Evolutionary conservation across 2,113 vertebrate species (phyloP).

Genomic region (Beaufortia kweichowensis): DNA sequence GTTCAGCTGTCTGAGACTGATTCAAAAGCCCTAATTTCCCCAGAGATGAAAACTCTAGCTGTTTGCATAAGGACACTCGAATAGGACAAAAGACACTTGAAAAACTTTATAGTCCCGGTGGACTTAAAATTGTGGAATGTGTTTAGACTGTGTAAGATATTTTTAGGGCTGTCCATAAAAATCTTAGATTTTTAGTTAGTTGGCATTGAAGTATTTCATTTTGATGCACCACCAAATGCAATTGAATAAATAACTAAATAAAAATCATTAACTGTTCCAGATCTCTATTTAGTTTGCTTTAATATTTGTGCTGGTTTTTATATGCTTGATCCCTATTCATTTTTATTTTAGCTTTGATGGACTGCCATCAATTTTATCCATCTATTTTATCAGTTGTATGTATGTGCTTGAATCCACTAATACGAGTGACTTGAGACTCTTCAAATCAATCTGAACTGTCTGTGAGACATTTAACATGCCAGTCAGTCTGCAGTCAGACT

Average conservation of each 20-base stretch:
- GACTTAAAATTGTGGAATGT: background rate
- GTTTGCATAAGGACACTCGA: slow-evolving; percentile 17
- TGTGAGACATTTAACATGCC: slow-evolving; percentile 54
- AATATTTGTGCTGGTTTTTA: too few species aligned
- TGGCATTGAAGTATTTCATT: too few species aligned
- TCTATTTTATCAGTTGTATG: background rate
- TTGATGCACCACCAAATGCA: too few species aligned
- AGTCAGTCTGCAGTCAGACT: slow-evolving; percentile 49
- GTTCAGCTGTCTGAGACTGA: slow-evolving; percentile 48
- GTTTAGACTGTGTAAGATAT: slow-evolving; percentile 1
- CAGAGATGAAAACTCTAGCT: slow-evolving; percentile 38
- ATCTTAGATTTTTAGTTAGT: too few species aligned
- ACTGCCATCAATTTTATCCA: too few species aligned
- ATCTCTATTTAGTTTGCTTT: too few species aligned
- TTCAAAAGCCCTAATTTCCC: slow-evolving; percentile 57
- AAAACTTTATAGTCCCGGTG: background rate
- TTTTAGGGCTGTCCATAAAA: background rate
- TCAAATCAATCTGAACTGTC: slow-evolving; percentile 32
- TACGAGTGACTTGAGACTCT: slow-evolving; percentile 26
- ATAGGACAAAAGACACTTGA: background rate
- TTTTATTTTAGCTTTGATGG: too few species aligned
- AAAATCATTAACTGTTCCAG: too few species aligned
- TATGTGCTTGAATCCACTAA: slow-evolving; percentile 21
- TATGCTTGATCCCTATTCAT: too few species aligned
- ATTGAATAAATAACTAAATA: too few species aligned